Conservation (phyloP, 2,113 vertebrate genomes). For the Gopherus flavomarginatus region DNA sequence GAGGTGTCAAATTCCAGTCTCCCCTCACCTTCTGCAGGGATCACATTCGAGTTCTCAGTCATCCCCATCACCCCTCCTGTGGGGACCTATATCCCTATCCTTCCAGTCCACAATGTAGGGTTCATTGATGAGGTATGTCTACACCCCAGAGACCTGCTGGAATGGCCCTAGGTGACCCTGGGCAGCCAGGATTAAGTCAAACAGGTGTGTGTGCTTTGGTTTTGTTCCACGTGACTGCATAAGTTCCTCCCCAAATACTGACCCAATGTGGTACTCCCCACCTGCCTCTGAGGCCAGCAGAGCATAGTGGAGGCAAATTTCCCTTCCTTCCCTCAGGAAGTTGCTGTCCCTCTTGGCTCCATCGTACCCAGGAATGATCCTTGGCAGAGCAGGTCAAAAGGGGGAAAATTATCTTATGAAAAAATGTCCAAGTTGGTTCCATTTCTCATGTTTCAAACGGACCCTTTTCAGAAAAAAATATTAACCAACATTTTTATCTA, state of each 20-base stretch:
- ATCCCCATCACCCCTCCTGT: neutral
- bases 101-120: rapidly evolving
- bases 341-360: neutral
- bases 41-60: neutral
- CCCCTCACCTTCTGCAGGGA: neutral
- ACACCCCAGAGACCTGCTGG: rapidly evolving
- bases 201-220: neutral
- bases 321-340: neutral
- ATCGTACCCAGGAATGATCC: neutral
- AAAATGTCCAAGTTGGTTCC: constrained; percentile 48
- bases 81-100: neutral
- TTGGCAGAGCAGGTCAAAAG: neutral
- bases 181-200: rapidly evolving
- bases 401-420: constrained; percentile 8
- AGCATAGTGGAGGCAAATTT: neutral
- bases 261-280: neutral
- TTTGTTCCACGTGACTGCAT: neutral
- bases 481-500: neutral
- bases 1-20: neutral
- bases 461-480: neutral
- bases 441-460: constrained; percentile 25
- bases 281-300: rapidly evolving
- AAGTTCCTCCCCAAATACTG: neutral
- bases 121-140: rapidly evolving
- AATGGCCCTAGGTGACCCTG: neutral